Conservation (phyloP, 2,113 vertebrate species). For the Micromys minutus region DNA sequence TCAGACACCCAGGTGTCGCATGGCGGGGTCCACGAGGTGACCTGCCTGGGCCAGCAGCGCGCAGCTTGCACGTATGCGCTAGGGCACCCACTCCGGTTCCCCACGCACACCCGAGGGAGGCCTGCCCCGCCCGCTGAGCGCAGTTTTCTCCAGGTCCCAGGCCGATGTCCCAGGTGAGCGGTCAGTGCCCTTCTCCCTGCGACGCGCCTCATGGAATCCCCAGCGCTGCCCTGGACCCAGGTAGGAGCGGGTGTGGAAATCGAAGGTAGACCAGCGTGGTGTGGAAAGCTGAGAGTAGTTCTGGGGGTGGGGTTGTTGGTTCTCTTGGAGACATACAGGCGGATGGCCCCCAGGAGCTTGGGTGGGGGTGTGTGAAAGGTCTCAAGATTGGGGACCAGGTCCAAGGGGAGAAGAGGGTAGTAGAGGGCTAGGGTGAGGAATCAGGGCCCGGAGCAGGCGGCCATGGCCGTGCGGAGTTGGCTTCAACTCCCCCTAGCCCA, state of each 20-base stretch:
- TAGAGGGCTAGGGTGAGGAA: conserved; percentile 24
- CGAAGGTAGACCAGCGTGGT: background rate
- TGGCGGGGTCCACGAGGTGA: conserved; percentile 48
- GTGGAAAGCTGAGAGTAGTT: background rate
- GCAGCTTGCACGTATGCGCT: background rate
- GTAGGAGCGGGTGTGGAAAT: conserved; percentile 68
- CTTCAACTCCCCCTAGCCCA: background rate
- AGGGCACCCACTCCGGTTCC: background rate
- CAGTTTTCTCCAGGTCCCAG: conserved; percentile 74
- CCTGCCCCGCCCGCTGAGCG: conserved; percentile 28
- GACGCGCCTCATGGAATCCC: conserved; percentile 81
- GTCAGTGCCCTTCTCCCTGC: conserved; percentile 67
- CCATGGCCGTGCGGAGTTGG: conserved; percentile 50
- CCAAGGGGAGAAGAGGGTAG: background rate
- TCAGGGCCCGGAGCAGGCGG: conserved; percentile 36
- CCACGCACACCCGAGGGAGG: background rate
- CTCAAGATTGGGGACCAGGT: background rate
- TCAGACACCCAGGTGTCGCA: background rate
- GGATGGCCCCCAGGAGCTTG: background rate
- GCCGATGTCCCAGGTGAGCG: conserved; percentile 87
- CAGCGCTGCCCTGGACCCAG: conserved; percentile 74
- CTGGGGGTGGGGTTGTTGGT: background rate
- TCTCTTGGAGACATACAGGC: background rate
- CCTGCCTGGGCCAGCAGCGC: background rate
- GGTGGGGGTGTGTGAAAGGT: background rate